Base-by-base conservation (phyloP, 2,797 vertebrate species). In the Xiphophorus birchmanni region DNA sequence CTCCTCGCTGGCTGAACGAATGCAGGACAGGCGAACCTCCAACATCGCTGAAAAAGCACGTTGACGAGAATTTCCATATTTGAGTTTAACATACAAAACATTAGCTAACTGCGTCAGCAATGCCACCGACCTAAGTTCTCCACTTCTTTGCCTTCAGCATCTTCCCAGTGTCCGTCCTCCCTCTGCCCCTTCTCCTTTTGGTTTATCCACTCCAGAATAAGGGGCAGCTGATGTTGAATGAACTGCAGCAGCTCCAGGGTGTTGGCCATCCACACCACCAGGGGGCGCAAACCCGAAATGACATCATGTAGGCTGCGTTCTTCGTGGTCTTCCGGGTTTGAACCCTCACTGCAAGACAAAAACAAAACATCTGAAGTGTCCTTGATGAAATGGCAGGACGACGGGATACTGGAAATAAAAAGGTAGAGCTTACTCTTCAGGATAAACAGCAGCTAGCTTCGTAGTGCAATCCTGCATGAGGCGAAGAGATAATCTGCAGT, bases 191-290 rank as follows among this genome's bases (percentile, higher is more conserved):
- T 82, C 72, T 91, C 91, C 60, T 81, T 77, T 13, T 12, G 60
- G 45, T 77, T 93, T 84, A 93, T 94, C 90, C 92, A 94, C 63
- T 94, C 92, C 83, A 96, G 90, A 47, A 96, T 87, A 18, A 88
- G 86, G 81, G 95, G 96, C 82, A 96, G 86, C 87, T 96, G 94
- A 78, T 93, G 90, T 82, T 96, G 96, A 81, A 96, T 88, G 78
- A 96, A 96, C 77, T 97, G 94, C 76, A 96, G 93, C 84, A 97
- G 88, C 87, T 97, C 96, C 73, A 96, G 88, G 72, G 94, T 92
- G 90, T 96, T 97, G 79, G 96, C 92, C 96, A 97, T 96, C 96
- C 96, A 96, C 40, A 94, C 90, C 82, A 95, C 92, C 76, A 96
- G 92, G 23, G 96, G 95, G 82, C 89, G 90, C 80, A 97, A 91